A percentile compares a stretch with the other conserved stretches of the same genome.
Conservation (phyloP, 2,797 vertebrate species). For the Morus bassanus region DNA sequence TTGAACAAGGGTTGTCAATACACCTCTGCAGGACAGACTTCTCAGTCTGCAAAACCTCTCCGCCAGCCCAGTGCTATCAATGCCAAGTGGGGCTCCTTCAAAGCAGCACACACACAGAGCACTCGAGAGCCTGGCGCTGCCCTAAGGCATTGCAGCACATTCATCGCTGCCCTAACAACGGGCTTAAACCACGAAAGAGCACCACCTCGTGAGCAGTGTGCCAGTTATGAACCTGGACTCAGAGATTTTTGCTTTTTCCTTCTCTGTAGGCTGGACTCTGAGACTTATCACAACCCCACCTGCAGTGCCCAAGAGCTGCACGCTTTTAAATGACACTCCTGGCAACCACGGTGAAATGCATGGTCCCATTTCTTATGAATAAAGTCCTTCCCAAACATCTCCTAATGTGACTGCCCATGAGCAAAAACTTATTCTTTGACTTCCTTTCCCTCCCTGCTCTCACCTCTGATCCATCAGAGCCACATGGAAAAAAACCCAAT, state of each 20-base stretch:
- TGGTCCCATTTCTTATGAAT: background rate
- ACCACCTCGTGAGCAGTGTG: background rate
- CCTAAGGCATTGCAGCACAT: accelerated
- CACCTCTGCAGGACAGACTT: background rate
- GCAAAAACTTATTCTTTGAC: background rate
- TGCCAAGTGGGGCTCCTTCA: background rate
- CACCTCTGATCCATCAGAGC: background rate
- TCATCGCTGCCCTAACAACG: background rate
- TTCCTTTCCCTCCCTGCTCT: background rate
- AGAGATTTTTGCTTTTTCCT: background rate
- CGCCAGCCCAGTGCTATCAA: background rate
- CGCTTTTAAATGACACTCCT: background rate
- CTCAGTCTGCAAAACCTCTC: background rate
- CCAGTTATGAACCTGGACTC: background rate
- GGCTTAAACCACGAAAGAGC: background rate
- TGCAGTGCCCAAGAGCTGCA: background rate
- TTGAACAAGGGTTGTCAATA: background rate
- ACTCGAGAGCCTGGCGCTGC: background rate
- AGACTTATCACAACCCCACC: background rate
- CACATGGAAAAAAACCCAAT: background rate
- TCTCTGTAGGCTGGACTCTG: background rate
- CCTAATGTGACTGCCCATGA: background rate
- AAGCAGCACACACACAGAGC: background rate
- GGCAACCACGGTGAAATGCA: background rate
- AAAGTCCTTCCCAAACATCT: background rate